Conservation (phyloP, 2,888 invertebrate species). For the Salpingus planirostris region DNA sequence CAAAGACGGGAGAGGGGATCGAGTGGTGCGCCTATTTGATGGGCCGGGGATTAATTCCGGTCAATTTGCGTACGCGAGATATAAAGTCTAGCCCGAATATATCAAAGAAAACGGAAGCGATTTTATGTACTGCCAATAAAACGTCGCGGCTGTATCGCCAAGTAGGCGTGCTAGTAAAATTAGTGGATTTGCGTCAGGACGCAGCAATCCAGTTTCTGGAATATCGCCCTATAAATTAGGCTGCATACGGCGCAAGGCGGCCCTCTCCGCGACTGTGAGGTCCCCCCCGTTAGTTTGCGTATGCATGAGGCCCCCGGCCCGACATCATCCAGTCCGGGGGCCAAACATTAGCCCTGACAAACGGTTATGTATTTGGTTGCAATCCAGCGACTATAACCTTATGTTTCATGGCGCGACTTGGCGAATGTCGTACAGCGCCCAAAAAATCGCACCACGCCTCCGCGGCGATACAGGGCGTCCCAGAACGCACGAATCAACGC, state of each 20-base stretch:
- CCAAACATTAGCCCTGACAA: slow-evolving; percentile 41
- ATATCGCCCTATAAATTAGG: slow-evolving; percentile 33
- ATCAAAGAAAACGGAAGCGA: slow-evolving; percentile 28
- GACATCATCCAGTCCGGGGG: no score
- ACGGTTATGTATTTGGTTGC: slow-evolving; percentile 44
- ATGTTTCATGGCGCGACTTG: slow-evolving; percentile 37
- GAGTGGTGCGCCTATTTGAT: no score
- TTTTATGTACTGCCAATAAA: slow-evolving; percentile 35
- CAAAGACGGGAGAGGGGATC: no score
- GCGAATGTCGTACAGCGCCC: slow-evolving; percentile 24
- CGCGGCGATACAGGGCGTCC: no score
- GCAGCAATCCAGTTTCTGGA: no score
- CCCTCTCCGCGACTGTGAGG: slow-evolving; percentile 12
- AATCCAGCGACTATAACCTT: slow-evolving; percentile 42
- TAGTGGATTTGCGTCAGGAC: slow-evolving; percentile 26
- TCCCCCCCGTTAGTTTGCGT: slow-evolving; percentile 15
- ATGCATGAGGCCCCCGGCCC: slow-evolving; percentile 28
- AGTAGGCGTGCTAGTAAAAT: slow-evolving; percentile 32
- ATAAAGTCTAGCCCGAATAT: slow-evolving; percentile 31
- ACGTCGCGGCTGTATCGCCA: slow-evolving; percentile 23
- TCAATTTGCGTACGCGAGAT: slow-evolving; percentile 22
- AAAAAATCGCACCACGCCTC: no score
- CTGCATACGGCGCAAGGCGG: slow-evolving; percentile 13
- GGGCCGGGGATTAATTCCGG: slow-evolving; percentile 26
- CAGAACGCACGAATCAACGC: no score